These are phyloP conservation scores for Camptogramma bilineatum DNA, from an alignment of 2,888 invertebrate species.

Conservation along the genomic window DNA sequence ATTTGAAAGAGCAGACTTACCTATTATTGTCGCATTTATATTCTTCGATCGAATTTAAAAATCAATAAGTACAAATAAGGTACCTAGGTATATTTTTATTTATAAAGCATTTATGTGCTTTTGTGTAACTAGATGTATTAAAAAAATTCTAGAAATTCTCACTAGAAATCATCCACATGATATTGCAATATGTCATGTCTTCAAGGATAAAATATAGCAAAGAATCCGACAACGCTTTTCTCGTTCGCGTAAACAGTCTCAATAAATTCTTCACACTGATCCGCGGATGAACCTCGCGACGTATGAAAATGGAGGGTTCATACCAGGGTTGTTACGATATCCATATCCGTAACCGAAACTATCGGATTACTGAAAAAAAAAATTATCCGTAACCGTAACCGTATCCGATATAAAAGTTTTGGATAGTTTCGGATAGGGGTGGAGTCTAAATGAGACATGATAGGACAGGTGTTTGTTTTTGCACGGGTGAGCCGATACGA, in stretches of 20 bases:
- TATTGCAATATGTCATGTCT: conserved; percentile 34
- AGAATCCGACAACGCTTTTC: conserved; percentile 46
- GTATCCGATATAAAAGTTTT: no score
- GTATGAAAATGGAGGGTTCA: conserved; percentile 72
- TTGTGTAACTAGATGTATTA: neutral
- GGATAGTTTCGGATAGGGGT: no score
- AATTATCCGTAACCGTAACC: no score
- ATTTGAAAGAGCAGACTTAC: no score
- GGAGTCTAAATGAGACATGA: no score
- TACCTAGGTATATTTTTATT: neutral
- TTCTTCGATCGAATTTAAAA: neutral
- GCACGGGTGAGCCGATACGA: no score
- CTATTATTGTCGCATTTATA: neutral
- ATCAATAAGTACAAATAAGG: neutral
- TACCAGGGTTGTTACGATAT: no score
- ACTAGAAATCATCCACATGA: conserved; percentile 18
- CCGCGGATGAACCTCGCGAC: conserved; percentile 71
- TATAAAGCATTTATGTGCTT: neutral
- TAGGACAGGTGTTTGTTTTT: no score
- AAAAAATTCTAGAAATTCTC: neutral
- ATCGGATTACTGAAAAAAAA: no score
- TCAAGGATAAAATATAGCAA: conserved; percentile 36
- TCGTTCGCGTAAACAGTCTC: conserved; percentile 67
- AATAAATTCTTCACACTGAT: conserved; percentile 78
- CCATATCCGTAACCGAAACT: no score